Evolutionary conservation across 1,140 invertebrate species (phyloP).

Genomic region (Augochlora pura): DNA sequence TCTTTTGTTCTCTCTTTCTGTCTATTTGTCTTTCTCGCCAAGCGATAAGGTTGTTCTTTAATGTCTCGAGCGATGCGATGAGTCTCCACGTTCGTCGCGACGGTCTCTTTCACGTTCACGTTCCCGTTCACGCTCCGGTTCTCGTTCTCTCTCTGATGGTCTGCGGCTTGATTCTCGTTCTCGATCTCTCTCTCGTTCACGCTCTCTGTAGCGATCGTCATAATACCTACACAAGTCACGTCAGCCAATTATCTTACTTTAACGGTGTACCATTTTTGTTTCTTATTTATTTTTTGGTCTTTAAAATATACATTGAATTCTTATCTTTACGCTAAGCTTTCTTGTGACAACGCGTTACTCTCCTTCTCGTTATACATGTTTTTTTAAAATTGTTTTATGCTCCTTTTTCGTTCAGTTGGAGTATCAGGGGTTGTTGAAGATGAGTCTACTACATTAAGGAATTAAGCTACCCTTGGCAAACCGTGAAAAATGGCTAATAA

Average conservation of each 20-base stretch:
- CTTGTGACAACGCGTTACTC: not conserved
- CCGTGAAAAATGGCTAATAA: too few species aligned
- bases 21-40: not conserved
- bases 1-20: too few species aligned
- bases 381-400: too few species aligned
- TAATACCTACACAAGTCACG: conserved; percentile 85
- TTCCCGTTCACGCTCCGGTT: conserved; percentile 84
- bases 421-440: too few species aligned
- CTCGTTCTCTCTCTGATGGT: conserved; percentile 81
- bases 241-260: conserved; percentile 72
- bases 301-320: conserved; percentile 21
- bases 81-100: conserved; percentile 83
- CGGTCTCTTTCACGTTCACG: conserved; percentile 84
- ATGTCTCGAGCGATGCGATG: conserved; percentile 87
- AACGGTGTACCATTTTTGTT: conserved; percentile 43
- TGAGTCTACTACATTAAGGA: too few species aligned
- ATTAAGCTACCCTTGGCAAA: too few species aligned
- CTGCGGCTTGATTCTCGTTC: conserved; percentile 77
- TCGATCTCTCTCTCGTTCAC: conserved; percentile 80
- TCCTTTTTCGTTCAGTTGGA: too few species aligned
- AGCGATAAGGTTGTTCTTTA: conserved; percentile 68
- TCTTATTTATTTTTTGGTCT: not conserved
- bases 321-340: not conserved
- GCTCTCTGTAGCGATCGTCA: conserved; percentile 89
- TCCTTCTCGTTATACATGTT: not conserved